phyloP scores from a whole-genome alignment of 1,140 invertebrate species.

The Drosophila obscura region DNA sequence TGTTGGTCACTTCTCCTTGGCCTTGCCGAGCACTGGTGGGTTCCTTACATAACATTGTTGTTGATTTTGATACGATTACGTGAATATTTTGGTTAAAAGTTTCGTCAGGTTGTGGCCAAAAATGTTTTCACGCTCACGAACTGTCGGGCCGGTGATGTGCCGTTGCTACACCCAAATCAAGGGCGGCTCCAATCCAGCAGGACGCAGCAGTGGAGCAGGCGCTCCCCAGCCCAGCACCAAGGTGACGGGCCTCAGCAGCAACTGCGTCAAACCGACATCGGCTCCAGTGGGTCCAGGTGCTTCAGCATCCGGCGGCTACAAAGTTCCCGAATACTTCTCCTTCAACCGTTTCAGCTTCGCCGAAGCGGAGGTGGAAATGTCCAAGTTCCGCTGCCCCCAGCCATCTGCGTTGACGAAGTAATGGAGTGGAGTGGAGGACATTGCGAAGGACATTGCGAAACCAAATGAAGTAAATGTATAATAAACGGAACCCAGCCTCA shows the following conservation, averaged over 20 bases:
- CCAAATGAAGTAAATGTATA: conserved; percentile 22
- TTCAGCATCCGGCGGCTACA: conserved; percentile 89
- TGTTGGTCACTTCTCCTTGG: not conserved
- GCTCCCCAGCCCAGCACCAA: conserved; percentile 13
- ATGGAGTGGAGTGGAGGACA: not conserved
- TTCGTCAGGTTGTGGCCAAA: conserved; percentile 61
- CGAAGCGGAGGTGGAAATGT: conserved; percentile 94
- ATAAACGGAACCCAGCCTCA: conserved; percentile 30
- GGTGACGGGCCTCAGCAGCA: conserved; percentile 87
- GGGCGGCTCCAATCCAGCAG: conserved; percentile 37
- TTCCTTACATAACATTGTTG: too few species aligned
- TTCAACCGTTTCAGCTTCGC: conserved; percentile 91
- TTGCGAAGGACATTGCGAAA: not conserved
- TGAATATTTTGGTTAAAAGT: conserved; percentile 61
- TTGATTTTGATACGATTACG: conserved; percentile 68
- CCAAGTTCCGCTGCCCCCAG: conserved; percentile 89
- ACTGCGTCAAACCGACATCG: conserved; percentile 85
- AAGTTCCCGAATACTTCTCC: conserved; percentile 94
- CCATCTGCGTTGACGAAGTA: conserved; percentile 84
- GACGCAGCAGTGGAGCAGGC: conserved; percentile 20
- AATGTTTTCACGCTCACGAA: conserved; percentile 56
- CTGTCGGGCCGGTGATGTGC: conserved; percentile 42
- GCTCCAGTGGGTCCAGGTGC: conserved; percentile 89
- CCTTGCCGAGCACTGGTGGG: conserved; percentile 20
- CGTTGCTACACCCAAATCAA: conserved; percentile 68